These are phyloP conservation scores for Macropodus opercularis DNA, from an alignment of 2,797 vertebrate genomes.

Conservation along the genomic window DNA sequence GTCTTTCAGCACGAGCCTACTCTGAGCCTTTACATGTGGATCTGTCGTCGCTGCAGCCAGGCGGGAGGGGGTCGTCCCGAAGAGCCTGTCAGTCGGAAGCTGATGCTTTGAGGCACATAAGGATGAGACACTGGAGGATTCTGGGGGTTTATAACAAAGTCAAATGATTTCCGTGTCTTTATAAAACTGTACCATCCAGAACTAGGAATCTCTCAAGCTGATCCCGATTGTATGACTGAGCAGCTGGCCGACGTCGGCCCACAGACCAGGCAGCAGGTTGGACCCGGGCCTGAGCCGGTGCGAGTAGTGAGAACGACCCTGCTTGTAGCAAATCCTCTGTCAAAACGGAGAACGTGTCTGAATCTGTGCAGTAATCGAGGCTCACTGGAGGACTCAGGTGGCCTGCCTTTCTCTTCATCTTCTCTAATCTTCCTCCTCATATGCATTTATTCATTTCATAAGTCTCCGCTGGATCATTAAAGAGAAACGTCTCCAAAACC, in stretches of 20 bases:
- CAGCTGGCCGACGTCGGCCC: too few species aligned
- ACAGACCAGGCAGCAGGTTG: too few species aligned
- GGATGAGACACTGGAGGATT: too few species aligned
- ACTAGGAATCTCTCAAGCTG: too few species aligned
- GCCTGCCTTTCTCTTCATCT: too few species aligned
- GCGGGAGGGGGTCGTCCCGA: not conserved
- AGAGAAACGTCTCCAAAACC: not conserved
- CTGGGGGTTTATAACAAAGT: not conserved
- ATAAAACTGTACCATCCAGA: not conserved
- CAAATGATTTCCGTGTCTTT: not conserved
- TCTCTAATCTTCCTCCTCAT: conserved; percentile 3
- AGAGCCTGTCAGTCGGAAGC: not conserved
- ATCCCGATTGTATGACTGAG: too few species aligned
- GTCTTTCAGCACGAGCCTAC: conserved; percentile 20
- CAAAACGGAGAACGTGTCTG: not conserved
- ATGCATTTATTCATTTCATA: conserved; percentile 13
- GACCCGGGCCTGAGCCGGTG: too few species aligned
- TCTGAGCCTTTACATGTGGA: conserved; percentile 19
- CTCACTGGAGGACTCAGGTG: not conserved
- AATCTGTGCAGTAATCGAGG: not conserved
- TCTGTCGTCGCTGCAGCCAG: not conserved
- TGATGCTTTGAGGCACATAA: not conserved
- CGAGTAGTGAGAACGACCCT: too few species aligned
- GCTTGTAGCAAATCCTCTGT: too few species aligned
- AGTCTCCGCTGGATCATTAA: conserved; percentile 31